These are phyloP conservation scores for Philantomba maxwellii DNA, from an alignment of 2,113 vertebrate species.

Conservation along the genomic window DNA sequence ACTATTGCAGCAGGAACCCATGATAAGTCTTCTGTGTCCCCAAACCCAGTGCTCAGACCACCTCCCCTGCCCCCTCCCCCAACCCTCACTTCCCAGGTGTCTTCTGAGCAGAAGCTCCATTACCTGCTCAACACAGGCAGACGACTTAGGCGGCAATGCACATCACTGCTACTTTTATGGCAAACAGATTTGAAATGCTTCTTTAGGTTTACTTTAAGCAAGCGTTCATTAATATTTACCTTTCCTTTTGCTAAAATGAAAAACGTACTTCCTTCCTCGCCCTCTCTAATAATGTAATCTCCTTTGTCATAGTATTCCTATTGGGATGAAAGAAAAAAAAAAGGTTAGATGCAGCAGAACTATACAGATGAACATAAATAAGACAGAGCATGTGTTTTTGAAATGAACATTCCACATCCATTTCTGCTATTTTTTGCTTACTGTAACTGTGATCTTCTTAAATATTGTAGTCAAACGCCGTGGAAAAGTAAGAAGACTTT, in stretches of 20 bases:
- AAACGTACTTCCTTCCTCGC: slow-evolving; percentile 94
- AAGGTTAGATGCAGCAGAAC: neutral
- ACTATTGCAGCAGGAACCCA: neutral
- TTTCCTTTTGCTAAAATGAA: slow-evolving; percentile 94
- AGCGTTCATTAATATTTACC: slow-evolving; percentile 75
- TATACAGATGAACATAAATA: neutral
- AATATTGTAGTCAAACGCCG: neutral
- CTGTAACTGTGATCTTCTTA: neutral
- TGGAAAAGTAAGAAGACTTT: neutral
- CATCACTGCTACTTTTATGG: neutral
- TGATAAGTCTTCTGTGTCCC: neutral
- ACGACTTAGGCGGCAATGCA: neutral
- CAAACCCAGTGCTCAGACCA: neutral
- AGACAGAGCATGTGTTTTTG: neutral
- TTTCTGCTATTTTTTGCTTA: neutral
- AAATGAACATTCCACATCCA: neutral
- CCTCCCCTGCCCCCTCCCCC: too few species aligned
- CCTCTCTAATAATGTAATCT: slow-evolving; percentile 93
- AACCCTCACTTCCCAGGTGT: too few species aligned
- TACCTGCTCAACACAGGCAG: too few species aligned
- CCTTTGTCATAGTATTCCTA: slow-evolving; percentile 93
- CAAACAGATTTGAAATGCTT: neutral
- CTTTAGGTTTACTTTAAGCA: neutral
- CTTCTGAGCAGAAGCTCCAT: neutral
- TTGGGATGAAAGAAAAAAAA: neutral